Conservation (phyloP, 2,888 invertebrate genomes). For the Herminia tarsipennalis region DNA sequence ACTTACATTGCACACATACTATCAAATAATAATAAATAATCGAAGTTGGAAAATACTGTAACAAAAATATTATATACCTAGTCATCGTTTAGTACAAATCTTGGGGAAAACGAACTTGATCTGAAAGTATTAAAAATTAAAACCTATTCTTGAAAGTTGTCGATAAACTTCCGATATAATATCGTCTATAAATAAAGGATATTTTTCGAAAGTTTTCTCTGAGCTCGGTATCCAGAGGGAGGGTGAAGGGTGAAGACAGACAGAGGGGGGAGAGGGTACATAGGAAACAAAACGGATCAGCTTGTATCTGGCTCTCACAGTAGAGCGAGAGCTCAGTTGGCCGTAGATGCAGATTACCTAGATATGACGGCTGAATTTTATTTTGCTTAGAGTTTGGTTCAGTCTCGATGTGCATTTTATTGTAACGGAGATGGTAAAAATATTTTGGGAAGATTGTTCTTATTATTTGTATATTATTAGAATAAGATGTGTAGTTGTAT, state of each 20-base stretch:
- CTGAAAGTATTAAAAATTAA: slow-evolving; percentile 42
- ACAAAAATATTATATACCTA: no score
- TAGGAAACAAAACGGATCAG: slow-evolving; percentile 74
- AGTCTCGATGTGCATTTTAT: slow-evolving; percentile 11
- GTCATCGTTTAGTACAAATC: slow-evolving; percentile 6
- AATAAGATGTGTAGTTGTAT: no score
- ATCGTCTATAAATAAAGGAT: slow-evolving; percentile 46
- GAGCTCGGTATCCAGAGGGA: slow-evolving; percentile 22
- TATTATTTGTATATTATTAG: no score
- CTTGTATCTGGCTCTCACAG: slow-evolving; percentile 58
- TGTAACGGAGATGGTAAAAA: background rate
- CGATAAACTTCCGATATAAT: slow-evolving; percentile 38
- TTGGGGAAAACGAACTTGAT: slow-evolving; percentile 15
- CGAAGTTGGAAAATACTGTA: no score
- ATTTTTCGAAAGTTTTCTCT: slow-evolving; percentile 43
- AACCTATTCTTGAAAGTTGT: slow-evolving; percentile 32
- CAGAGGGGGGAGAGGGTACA: slow-evolving; percentile 34
- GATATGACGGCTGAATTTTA: slow-evolving; percentile 47
- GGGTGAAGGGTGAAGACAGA: background rate
- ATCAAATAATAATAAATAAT: background rate
- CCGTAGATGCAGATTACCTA: slow-evolving; percentile 48
- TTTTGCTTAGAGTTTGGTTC: slow-evolving; percentile 29
- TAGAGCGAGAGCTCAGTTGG: slow-evolving; percentile 34
- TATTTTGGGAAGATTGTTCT: background rate
- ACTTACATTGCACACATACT: no score